phyloP scores from a whole-genome alignment of 1,140 invertebrate genomes.

The Diorhabda sublineata region DNA sequence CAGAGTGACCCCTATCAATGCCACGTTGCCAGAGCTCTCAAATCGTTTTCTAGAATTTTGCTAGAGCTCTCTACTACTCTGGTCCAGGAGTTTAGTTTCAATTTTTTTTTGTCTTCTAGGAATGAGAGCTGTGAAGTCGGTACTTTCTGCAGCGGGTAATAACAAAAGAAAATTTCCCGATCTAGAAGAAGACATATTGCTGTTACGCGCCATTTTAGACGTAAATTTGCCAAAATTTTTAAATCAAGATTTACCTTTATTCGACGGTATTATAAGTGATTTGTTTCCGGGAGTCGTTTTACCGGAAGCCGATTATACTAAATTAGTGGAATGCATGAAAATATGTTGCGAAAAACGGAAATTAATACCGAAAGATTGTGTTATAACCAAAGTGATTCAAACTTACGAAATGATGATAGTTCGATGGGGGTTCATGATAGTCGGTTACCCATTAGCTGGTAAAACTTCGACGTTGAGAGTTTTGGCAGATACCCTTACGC shows the following conservation, averaged over 20 bases:
- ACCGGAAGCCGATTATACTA: constrained; percentile 69
- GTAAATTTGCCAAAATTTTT: constrained; percentile 93
- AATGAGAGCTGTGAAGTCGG: constrained; percentile 79
- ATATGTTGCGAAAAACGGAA: constrained; percentile 58
- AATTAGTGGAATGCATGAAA: constrained; percentile 56
- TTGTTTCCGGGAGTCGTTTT: constrained; percentile 78
- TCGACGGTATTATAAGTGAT: constrained; percentile 87
- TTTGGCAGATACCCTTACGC: constrained; percentile 67
- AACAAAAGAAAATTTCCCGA: constrained; percentile 79
- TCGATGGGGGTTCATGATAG: constrained; percentile 80
- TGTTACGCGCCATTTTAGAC: constrained; percentile 80
- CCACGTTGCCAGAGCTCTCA: no score
- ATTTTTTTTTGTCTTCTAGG: constrained; percentile 9
- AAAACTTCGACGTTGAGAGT: constrained; percentile 63
- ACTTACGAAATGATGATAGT: constrained; percentile 81
- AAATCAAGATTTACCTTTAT: constrained; percentile 81
- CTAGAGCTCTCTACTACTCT: no score
- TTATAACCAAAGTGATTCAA: constrained; percentile 70
- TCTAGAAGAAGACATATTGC: constrained; percentile 71
- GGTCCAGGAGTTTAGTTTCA: no score
- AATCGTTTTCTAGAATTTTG: no score
- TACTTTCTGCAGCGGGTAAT: constrained; percentile 80
- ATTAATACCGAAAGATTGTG: constrained; percentile 67
- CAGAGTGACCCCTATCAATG: no score
- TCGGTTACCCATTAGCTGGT: constrained; percentile 70